A percentile compares a stretch with the other conserved stretches of the same genome.
These are phyloP conservation scores for Aradophagus sp. DNA, from an alignment of 1,140 invertebrate genomes.

Conservation along the genomic window DNA sequence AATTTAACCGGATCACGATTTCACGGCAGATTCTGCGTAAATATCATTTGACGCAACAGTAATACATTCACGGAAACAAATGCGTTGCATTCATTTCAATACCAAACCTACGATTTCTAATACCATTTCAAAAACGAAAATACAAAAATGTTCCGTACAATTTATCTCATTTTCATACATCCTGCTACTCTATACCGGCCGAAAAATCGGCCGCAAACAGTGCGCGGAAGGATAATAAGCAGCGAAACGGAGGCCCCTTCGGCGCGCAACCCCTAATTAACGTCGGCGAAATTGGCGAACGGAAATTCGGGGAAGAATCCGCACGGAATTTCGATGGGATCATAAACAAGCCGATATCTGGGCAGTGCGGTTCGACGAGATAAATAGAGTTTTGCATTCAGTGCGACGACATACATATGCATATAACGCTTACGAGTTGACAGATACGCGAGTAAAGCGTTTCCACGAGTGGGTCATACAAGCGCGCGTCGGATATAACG, in stretches of 20 bases:
- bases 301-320: slow-evolving; percentile 21
- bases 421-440: slow-evolving; percentile 43
- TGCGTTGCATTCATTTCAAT: no score
- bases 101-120: no score
- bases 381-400: slow-evolving; percentile 52
- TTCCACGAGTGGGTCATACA: slow-evolving; percentile 44
- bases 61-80: no score
- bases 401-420: slow-evolving; percentile 40
- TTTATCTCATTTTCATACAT: no score
- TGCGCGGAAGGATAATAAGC: no score
- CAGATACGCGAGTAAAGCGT: slow-evolving; percentile 53
- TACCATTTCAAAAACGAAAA: no score
- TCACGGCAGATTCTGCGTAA: no score
- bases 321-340: slow-evolving; percentile 44
- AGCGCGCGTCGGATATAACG: slow-evolving; percentile 45
- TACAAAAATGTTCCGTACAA: no score
- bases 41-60: no score
- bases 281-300: slow-evolving; percentile 1
- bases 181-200: no score
- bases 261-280: slow-evolving; percentile 18
- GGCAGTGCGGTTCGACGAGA: slow-evolving; percentile 26
- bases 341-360: slow-evolving; percentile 44
- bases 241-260: slow-evolving; percentile 8
- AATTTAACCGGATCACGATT: no score
- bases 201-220: no score